Conservation (phyloP, 2,888 invertebrate genomes). For the Yponomeuta evonymella region DNA sequence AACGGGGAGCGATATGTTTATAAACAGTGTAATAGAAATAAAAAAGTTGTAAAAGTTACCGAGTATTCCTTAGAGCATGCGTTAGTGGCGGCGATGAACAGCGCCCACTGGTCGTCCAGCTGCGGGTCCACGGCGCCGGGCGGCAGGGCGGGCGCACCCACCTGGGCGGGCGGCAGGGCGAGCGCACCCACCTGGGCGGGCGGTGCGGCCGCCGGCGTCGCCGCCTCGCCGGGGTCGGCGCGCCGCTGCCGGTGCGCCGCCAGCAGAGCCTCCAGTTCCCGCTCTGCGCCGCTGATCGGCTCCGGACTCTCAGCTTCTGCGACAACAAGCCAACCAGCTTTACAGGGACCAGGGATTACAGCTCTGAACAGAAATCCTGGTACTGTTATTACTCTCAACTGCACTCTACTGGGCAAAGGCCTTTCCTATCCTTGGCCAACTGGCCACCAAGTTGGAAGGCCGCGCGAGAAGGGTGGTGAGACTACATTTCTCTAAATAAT, state of each 20-base stretch:
- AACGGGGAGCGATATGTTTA: conserved; percentile 23
- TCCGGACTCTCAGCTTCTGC: conserved; percentile 16
- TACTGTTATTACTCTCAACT: too few relatives aligned
- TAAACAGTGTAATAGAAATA: conserved; percentile 51
- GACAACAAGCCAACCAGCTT: neutral
- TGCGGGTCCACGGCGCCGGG: conserved; percentile 35
- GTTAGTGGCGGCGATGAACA: conserved; percentile 38
- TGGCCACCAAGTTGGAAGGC: too few relatives aligned
- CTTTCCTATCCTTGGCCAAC: too few relatives aligned
- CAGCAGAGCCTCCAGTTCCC: conserved; percentile 47
- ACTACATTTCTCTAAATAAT: too few relatives aligned
- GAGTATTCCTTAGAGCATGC: conserved; percentile 28
- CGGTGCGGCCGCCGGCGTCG: conserved; percentile 1
- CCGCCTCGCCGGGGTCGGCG: conserved; percentile 27
- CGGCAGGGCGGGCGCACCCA: conserved; percentile 23
- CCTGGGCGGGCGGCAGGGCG: neutral
- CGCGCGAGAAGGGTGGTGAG: too few relatives aligned
- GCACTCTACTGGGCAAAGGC: too few relatives aligned
- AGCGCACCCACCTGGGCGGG: neutral
- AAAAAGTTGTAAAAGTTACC: conserved; percentile 31
- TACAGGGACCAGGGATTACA: too few relatives aligned
- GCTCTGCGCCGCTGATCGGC: conserved; percentile 42
- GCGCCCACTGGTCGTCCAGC: conserved; percentile 42
- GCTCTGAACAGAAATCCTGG: too few relatives aligned
- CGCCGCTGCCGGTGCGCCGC: conserved; percentile 38